Percentiles rank a stretch among this genome's conserved stretches.
phyloP scores from a whole-genome alignment of 1,140 invertebrate species.

The Achatina immaculata region DNA sequence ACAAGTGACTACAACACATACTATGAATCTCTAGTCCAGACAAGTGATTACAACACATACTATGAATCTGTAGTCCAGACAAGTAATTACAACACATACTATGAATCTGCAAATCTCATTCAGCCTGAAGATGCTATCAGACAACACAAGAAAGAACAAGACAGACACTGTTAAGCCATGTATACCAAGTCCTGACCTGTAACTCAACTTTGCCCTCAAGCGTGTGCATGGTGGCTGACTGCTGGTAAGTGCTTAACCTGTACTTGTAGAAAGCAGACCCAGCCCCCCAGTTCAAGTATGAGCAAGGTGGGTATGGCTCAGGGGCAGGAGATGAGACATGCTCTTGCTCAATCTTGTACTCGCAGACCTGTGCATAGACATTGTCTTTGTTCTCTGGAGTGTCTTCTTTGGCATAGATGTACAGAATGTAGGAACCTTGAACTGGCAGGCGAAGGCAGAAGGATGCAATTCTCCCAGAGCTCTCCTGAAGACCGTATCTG shows the following conservation, averaged over 20 bases:
- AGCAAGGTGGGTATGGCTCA: constrained; percentile 69
- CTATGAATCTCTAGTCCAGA: too few species aligned
- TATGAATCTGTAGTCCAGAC: too few species aligned
- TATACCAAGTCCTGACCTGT: constrained; percentile 59
- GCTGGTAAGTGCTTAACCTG: constrained; percentile 65
- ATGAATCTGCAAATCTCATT: too few species aligned
- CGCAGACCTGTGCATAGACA: constrained; percentile 71
- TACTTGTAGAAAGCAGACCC: constrained; percentile 65
- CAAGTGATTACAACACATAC: too few species aligned
- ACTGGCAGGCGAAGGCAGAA: constrained; percentile 69
- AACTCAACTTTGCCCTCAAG: constrained; percentile 65
- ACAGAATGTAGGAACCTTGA: constrained; percentile 67
- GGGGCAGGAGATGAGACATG: constrained; percentile 46
- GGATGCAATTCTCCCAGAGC: constrained; percentile 63
- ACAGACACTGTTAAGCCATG: too few species aligned
- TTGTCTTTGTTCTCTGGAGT: constrained; percentile 67
- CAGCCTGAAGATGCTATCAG: too few species aligned
- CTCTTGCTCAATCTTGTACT: constrained; percentile 70
- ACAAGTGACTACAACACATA: too few species aligned
- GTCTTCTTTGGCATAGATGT: constrained; percentile 71
- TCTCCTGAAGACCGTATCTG: constrained; percentile 70
- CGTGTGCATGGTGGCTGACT: constrained; percentile 63
- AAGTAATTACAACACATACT: too few species aligned
- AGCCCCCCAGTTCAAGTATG: constrained; percentile 68
- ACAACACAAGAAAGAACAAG: too few species aligned